Conservation (phyloP, 2,113 vertebrate genomes). For the Bambusicola thoracicus region DNA sequence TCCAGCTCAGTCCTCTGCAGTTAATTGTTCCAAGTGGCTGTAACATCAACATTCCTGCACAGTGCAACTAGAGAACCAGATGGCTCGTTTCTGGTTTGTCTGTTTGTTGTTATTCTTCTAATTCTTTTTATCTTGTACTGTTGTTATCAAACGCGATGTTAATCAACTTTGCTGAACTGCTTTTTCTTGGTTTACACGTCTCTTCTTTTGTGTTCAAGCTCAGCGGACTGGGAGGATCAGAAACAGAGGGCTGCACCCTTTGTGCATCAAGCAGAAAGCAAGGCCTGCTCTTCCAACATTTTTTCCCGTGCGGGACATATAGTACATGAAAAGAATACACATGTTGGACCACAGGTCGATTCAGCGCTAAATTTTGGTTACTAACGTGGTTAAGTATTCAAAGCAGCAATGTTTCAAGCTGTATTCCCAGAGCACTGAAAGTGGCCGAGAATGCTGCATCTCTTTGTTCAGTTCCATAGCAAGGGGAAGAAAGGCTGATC, state of each 20-base stretch:
- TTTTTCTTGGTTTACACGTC: not conserved
- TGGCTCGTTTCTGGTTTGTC: rapidly evolving
- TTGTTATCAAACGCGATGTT: not conserved
- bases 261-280: not conserved
- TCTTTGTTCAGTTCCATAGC: not conserved
- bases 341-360: not conserved
- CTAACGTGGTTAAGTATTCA: not conserved
- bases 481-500: not conserved
- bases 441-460: rapidly evolving
- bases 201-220: not conserved
- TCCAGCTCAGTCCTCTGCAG: not conserved
- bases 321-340: rapidly evolving
- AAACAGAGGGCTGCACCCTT: not conserved
- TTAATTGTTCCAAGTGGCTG: not conserved
- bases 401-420: rapidly evolving
- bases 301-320: rapidly evolving
- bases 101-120: not conserved
- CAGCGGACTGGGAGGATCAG: not conserved
- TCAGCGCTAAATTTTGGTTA: not conserved
- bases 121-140: not conserved
- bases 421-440: not conserved
- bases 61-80: not conserved
- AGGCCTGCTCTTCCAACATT: not conserved
- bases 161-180: not conserved
- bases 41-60: not conserved